A percentile compares a stretch with the other conserved stretches of the same genome.
These are phyloP conservation scores for Muntiacus muntjak DNA, from an alignment of 2,113 vertebrate species.

Conservation along the genomic window DNA sequence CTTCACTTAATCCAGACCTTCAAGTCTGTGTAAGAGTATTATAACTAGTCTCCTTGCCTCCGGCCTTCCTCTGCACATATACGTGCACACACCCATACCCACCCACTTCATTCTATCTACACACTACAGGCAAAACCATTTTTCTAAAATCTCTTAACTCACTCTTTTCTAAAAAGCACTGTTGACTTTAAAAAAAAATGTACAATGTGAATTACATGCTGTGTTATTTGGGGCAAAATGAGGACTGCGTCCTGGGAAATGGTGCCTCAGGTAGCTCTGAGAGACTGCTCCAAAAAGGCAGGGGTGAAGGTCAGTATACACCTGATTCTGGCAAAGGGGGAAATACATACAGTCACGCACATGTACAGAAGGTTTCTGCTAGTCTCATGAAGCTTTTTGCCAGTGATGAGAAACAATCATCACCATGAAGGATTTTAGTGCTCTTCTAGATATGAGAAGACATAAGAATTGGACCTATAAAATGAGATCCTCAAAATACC, in stretches of 20 bases:
- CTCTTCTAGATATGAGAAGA: background rate
- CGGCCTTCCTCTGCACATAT: background rate
- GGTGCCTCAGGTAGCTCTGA: background rate
- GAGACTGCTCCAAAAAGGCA: background rate
- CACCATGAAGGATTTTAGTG: background rate
- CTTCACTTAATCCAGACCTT: background rate
- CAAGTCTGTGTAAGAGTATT: background rate
- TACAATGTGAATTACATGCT: background rate
- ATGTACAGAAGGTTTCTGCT: background rate
- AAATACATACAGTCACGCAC: background rate
- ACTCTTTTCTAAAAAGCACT: background rate
- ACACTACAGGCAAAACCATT: background rate
- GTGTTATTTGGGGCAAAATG: background rate
- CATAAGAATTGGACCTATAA: background rate
- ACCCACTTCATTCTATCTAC: background rate
- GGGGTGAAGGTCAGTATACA: background rate
- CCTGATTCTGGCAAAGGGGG: background rate
- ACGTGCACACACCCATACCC: background rate
- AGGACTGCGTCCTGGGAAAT: background rate
- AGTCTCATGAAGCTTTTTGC: background rate
- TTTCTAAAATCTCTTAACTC: background rate
- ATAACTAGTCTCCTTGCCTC: background rate
- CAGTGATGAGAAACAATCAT: background rate
- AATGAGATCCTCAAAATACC: background rate
- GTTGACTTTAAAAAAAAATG: background rate